phyloP scores from a whole-genome alignment of 2,797 vertebrate species.

The Falco biarmicus region DNA sequence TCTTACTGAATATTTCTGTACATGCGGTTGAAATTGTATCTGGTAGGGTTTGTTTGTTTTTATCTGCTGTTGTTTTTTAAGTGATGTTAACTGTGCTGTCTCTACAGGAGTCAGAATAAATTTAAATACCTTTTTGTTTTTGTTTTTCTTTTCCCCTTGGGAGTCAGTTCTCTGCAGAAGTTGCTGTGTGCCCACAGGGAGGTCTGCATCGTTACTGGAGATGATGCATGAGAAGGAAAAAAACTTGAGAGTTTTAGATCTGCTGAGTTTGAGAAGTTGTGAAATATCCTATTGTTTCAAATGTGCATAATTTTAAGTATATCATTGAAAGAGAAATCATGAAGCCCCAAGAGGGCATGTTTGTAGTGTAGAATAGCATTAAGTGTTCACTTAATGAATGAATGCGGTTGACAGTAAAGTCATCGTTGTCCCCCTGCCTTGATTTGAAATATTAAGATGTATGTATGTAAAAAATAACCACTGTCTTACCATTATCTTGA shows the following conservation, averaged over 20 bases:
- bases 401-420: background rate
- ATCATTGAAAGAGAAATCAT: background rate
- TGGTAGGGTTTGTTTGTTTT: background rate
- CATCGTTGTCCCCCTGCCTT: no score
- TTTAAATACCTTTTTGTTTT: background rate
- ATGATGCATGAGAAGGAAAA: background rate
- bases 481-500: background rate
- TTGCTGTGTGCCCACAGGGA: background rate
- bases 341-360: background rate
- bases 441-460: background rate
- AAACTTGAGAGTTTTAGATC: background rate
- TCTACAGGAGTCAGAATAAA: background rate
- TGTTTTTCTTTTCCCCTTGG: background rate
- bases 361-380: background rate
- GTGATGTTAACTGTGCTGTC: background rate
- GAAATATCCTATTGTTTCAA: background rate
- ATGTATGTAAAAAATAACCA: background rate
- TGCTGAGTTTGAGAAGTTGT: background rate
- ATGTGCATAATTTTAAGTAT: background rate
- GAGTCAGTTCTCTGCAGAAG: background rate
- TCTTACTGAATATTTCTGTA: background rate
- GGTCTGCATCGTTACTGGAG: background rate
- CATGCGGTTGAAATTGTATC: background rate
- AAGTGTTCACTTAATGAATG: background rate
- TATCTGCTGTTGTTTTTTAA: background rate